A percentile compares a stretch with the other conserved stretches of the same genome.
Conservation (phyloP, 2,797 vertebrate genomes). For the Gambelia wislizenii region DNA sequence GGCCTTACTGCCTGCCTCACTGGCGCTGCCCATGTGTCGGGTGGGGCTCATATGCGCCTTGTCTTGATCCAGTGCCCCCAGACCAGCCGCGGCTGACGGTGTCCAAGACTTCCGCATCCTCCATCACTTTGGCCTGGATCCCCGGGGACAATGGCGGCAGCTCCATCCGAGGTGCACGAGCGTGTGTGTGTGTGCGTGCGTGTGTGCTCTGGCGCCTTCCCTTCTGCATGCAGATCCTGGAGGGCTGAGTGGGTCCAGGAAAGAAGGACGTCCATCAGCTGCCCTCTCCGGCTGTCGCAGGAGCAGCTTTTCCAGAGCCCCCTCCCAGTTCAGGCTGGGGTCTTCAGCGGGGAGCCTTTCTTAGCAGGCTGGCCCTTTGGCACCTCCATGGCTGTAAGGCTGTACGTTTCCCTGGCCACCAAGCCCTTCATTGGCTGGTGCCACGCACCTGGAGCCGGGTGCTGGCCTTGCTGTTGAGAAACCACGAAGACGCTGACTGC, state of each 20-base stretch:
- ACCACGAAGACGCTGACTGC: no score
- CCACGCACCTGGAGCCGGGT: no score
- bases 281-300: not conserved
- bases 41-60: not conserved
- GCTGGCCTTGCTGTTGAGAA: not conserved
- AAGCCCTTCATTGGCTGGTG: no score
- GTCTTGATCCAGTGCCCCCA: constrained; percentile 86
- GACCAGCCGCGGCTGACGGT: constrained; percentile 97
- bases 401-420: no score
- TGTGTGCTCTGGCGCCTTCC: no score
- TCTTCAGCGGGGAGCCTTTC: not conserved
- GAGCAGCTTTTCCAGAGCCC: not conserved
- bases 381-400: not conserved
- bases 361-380: no score
- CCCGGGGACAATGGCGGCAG: constrained; percentile 98
- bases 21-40: not conserved
- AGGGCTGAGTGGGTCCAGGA: no score
- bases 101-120: constrained; percentile 96
- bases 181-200: rapidly evolving
- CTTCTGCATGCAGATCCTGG: not conserved
- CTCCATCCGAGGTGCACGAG: constrained; percentile 91
- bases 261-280: not conserved
- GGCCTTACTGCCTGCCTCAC: not conserved
- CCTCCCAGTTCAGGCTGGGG: not conserved
- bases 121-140: constrained; percentile 97